Conservation (phyloP, 1,140 invertebrate species). For the Temnothorax curvispinosus region DNA sequence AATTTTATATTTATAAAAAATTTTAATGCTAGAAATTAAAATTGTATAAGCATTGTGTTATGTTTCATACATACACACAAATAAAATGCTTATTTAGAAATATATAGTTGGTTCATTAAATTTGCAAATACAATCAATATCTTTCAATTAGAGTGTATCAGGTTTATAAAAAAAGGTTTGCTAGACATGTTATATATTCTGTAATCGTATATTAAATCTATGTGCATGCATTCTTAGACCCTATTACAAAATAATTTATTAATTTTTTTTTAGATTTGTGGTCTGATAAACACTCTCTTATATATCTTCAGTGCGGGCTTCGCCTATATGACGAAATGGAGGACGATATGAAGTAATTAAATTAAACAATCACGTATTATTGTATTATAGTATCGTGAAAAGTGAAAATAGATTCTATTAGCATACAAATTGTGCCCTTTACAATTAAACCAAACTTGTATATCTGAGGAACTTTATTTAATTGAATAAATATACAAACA, state of each 20-base stretch:
- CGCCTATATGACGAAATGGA: neutral
- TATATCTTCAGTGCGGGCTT: neutral
- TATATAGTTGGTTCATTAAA: neutral
- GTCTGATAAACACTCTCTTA: neutral
- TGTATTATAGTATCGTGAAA: neutral
- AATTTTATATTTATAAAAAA: neutral
- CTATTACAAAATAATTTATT: neutral
- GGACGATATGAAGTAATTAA: neutral
- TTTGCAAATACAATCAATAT: too few species aligned
- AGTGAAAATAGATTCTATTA: neutral
- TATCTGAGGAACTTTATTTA: constrained; percentile 14
- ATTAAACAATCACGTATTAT: neutral
- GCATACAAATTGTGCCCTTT: neutral
- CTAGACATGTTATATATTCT: neutral
- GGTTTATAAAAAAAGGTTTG: neutral
- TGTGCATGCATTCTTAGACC: neutral
- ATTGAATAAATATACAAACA: neutral
- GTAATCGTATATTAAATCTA: neutral
- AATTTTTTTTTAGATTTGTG: constrained; percentile 7
- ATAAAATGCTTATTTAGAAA: neutral
- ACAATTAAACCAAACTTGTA: neutral
- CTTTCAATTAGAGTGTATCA: too few species aligned
- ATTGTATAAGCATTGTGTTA: neutral
- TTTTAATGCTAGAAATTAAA: neutral
- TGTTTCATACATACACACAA: neutral